A percentile compares a stretch with the other conserved stretches of the same genome.
These are phyloP conservation scores for Gymnosoma rotundatum DNA, from an alignment of 2,888 invertebrate species.

Conservation along the genomic window DNA sequence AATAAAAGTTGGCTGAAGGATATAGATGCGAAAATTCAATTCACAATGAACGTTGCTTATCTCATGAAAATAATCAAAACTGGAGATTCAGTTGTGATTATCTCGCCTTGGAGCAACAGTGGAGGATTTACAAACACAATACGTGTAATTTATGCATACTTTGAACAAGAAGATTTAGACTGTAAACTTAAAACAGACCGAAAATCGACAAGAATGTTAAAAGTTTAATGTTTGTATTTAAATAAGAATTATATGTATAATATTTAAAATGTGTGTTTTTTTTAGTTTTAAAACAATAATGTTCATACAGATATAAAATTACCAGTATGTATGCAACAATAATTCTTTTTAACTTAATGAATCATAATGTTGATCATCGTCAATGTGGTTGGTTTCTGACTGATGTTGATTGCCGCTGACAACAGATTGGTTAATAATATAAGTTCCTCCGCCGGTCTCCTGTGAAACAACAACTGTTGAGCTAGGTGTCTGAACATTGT, in stretches of 20 bases:
- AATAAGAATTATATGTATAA: neutral
- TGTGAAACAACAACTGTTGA: constrained; percentile 66
- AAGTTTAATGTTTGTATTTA: constrained; percentile 1
- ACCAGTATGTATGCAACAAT: neutral
- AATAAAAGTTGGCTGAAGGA: constrained; percentile 92
- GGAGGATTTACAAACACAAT: constrained; percentile 97
- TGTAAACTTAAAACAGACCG: constrained; percentile 71
- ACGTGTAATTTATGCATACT: constrained; percentile 89
- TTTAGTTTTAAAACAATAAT: constrained; percentile 25
- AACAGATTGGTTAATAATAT: constrained; percentile 68
- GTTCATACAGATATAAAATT: neutral
- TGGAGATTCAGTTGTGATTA: constrained; percentile 94
- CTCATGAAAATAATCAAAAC: constrained; percentile 89
- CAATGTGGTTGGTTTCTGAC: constrained; percentile 24
- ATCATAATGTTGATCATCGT: constrained; percentile 67
- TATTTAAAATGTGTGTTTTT: neutral
- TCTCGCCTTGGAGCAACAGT: constrained; percentile 97
- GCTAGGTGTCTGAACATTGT: constrained; percentile 20
- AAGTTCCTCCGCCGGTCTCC: constrained; percentile 57
- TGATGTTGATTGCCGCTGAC: constrained; percentile 44
- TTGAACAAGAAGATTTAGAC: constrained; percentile 74
- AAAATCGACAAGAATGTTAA: constrained; percentile 54
- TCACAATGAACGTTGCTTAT: constrained; percentile 90
- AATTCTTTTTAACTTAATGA: constrained; percentile 68
- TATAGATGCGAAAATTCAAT: constrained; percentile 91